These are phyloP conservation scores for Rhagonycha lutea DNA, from an alignment of 2,888 invertebrate species.

Conservation along the genomic window DNA sequence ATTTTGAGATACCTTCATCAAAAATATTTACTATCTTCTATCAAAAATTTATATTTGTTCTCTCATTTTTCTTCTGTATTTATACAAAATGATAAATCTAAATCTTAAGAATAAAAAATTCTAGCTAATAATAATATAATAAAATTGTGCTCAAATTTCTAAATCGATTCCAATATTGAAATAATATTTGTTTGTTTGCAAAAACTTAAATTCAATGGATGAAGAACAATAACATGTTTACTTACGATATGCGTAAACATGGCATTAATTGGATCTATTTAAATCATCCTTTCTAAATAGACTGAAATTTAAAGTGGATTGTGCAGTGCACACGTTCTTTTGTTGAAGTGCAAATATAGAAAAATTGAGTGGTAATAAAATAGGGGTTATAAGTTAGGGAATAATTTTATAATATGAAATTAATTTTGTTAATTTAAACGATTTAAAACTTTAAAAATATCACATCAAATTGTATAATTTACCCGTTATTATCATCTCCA, in stretches of 20 bases:
- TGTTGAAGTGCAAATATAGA: slow-evolving; percentile 29
- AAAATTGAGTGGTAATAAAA: slow-evolving; percentile 5
- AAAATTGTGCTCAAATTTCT: not conserved
- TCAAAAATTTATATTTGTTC: too few relatives aligned
- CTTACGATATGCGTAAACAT: slow-evolving; percentile 27
- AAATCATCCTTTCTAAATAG: slow-evolving; percentile 26
- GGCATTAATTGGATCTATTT: slow-evolving; percentile 33
- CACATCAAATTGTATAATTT: not conserved
- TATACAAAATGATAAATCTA: too few relatives aligned
- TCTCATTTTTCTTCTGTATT: too few relatives aligned
- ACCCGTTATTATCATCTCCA: not conserved
- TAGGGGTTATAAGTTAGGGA: slow-evolving; percentile 3
- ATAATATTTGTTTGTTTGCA: not conserved
- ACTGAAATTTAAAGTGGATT: slow-evolving; percentile 29
- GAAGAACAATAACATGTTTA: slow-evolving; percentile 9
- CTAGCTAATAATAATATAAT: not conserved
- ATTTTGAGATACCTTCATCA: too few relatives aligned
- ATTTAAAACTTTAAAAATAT: not conserved
- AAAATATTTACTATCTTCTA: too few relatives aligned
- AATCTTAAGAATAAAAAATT: too few relatives aligned
- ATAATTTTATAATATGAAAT: not conserved
- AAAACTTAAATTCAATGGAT: not conserved
- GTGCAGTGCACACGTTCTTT: slow-evolving; percentile 26
- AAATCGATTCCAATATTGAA: not conserved
- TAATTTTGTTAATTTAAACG: not conserved